Evolutionary conservation across 2,888 invertebrate species (phyloP).

Genomic region (Agriotes lineatus): DNA sequence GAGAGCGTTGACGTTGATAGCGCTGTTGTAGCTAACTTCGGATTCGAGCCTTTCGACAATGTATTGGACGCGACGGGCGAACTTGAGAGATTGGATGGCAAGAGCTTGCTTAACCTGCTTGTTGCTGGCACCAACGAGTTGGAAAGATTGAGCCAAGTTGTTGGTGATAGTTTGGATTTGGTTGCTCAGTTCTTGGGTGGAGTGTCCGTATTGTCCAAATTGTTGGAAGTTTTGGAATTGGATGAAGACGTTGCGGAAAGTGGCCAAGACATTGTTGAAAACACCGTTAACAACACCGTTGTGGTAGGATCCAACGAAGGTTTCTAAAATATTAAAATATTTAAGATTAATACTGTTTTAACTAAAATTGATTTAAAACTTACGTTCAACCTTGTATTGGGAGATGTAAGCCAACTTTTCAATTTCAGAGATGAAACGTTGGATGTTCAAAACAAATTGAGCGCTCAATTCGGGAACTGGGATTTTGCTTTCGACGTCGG

Average conservation of each 20-base stretch:
- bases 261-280: conserved; percentile 20
- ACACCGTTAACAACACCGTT: conserved; percentile 22
- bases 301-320: too few relatives aligned
- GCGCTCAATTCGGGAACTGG: conserved; percentile 6
- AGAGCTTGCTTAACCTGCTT: conserved; percentile 18
- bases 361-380: too few relatives aligned
- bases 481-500: neutral
- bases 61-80: conserved; percentile 6
- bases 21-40: conserved; percentile 4
- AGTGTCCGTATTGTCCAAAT: conserved; percentile 4
- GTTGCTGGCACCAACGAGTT: conserved; percentile 2
- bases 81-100: conserved; percentile 16
- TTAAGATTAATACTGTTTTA: neutral
- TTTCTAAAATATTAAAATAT: too few relatives aligned
- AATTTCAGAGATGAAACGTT: conserved; percentile 6
- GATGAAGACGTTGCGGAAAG: conserved; percentile 31
- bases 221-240: conserved; percentile 24
- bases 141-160: conserved; percentile 16
- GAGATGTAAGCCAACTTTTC: conserved; percentile 4
- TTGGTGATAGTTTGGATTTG: conserved; percentile 15
- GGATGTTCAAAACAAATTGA: conserved; percentile 5
- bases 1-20: neutral
- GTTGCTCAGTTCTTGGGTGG: conserved; percentile 3
- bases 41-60: conserved; percentile 20
- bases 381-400: conserved; percentile 1